A percentile compares a stretch with the other conserved stretches of the same genome.
Conservation (phyloP, 2,888 invertebrate species). For the Amphipoea lucens region DNA sequence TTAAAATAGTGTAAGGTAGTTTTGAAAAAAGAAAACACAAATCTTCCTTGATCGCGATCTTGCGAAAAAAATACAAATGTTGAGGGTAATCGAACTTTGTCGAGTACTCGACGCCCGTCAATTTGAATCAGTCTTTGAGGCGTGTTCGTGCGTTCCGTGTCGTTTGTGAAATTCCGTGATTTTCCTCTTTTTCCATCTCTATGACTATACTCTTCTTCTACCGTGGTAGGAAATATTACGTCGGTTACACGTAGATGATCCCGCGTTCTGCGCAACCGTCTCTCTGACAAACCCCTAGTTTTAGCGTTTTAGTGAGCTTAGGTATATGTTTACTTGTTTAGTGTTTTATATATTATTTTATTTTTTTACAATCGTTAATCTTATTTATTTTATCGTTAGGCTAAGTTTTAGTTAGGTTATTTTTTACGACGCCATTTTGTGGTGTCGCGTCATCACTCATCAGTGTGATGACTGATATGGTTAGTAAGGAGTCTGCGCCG, state of each 20-base stretch:
- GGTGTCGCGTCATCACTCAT: slow-evolving; percentile 66
- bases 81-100: slow-evolving; percentile 73
- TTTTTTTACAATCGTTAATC: slow-evolving; percentile 68
- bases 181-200: slow-evolving; percentile 62
- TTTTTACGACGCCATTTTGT: slow-evolving; percentile 82
- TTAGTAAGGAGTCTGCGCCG: slow-evolving; percentile 76
- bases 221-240: slow-evolving; percentile 57
- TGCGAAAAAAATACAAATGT: slow-evolving; percentile 22
- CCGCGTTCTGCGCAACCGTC: slow-evolving; percentile 68
- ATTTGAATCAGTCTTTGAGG: slow-evolving; percentile 79
- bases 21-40: background rate
- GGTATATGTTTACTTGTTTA: slow-evolving; percentile 67
- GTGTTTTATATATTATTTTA: slow-evolving; percentile 66
- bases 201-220: slow-evolving; percentile 45
- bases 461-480: slow-evolving; percentile 72
- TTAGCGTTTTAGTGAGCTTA: slow-evolving; percentile 62
- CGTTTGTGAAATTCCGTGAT: slow-evolving; percentile 65
- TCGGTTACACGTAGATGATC: slow-evolving; percentile 40
- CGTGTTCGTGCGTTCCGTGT: slow-evolving; percentile 76
- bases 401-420: slow-evolving; percentile 72
- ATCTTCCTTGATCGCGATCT: background rate
- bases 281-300: slow-evolving; percentile 74
- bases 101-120: slow-evolving; percentile 45
- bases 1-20: slow-evolving; percentile 45
- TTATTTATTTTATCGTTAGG: slow-evolving; percentile 67